Evolutionary conservation across 2,113 vertebrate species (phyloP).

Genomic region (Mungos mungo): DNA sequence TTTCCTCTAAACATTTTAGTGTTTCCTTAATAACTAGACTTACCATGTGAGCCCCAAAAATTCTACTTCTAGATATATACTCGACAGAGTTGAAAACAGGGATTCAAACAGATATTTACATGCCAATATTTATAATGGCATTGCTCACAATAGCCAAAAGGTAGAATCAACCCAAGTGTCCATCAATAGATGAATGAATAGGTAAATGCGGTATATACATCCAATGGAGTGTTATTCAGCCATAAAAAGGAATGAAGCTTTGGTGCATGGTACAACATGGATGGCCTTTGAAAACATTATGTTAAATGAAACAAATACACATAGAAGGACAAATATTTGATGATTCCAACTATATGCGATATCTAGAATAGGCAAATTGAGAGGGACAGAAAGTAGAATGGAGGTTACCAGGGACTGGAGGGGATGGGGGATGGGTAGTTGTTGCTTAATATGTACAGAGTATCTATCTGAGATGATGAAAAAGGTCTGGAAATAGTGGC

Average conservation of each 20-base stretch:
- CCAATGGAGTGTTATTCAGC: neutral
- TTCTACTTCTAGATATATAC: neutral
- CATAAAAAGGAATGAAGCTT: neutral
- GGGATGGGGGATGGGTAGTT: neutral
- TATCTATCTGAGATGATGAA: neutral
- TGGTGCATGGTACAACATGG: neutral
- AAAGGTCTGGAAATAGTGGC: neutral
- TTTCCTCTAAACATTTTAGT: neutral
- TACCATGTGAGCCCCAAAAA: neutral
- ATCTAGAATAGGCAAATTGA: neutral
- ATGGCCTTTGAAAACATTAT: neutral
- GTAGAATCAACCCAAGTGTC: neutral
- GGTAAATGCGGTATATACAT: neutral
- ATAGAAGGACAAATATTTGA: neutral
- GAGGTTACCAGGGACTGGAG: neutral
- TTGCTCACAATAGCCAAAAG: neutral
- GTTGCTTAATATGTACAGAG: neutral
- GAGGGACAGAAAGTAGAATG: neutral
- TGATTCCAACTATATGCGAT: neutral
- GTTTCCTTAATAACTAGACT: neutral
- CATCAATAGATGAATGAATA: neutral
- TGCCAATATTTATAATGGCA: neutral
- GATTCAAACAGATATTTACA: neutral
- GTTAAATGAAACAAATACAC: neutral
- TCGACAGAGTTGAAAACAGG: neutral